Conservation (phyloP, 2,797 vertebrate genomes). For the Salarias fasciatus region DNA sequence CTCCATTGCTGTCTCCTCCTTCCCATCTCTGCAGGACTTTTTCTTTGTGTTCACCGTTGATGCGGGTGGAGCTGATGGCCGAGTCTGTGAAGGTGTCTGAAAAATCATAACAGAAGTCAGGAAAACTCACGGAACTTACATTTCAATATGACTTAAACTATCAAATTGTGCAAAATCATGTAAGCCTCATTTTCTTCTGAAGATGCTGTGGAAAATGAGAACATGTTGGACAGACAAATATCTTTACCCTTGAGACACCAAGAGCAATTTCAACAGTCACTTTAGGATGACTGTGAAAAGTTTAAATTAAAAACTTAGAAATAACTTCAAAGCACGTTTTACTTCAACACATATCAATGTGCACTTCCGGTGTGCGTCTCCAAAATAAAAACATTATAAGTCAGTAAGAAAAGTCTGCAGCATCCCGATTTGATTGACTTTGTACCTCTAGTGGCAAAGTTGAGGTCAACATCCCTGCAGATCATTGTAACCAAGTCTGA, state of each 20-base stretch:
- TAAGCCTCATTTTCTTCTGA: neutral
- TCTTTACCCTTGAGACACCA: too few species aligned
- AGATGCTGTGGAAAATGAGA: neutral
- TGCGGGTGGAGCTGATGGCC: slow-evolving; percentile 86
- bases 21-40: slow-evolving; percentile 94
- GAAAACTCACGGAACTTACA: neutral
- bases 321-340: too few species aligned
- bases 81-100: slow-evolving; percentile 93
- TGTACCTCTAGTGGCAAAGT: slow-evolving; percentile 91
- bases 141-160: neutral
- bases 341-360: too few species aligned
- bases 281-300: too few species aligned
- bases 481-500: slow-evolving; percentile 90
- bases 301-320: too few species aligned
- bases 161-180: too few species aligned
- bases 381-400: too few species aligned
- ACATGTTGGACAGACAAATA: neutral
- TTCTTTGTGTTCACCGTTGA: slow-evolving; percentile 94
- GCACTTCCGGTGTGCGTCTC: too few species aligned
- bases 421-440: neutral
- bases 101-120: neutral
- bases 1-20: slow-evolving; percentile 91
- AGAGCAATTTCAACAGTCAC: too few species aligned
- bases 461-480: slow-evolving; percentile 93
- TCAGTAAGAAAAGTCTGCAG: too few species aligned